phyloP scores from a whole-genome alignment of 2,888 invertebrate genomes.

The Chydorus sphaericus region DNA sequence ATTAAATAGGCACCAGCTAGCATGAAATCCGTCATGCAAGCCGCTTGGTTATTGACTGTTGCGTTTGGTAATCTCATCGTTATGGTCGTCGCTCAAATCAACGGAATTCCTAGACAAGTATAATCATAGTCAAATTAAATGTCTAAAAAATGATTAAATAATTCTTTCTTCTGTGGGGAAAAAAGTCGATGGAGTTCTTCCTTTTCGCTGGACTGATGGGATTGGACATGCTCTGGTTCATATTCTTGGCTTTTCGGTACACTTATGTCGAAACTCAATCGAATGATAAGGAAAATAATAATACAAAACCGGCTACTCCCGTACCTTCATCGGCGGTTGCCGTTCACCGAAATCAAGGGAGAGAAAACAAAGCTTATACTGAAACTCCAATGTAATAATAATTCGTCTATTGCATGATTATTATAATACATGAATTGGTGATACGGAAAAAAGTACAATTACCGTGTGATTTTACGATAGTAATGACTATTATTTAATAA shows the following conservation, averaged over 20 bases:
- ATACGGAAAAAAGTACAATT: too few species aligned
- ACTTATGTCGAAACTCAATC: constrained; percentile 43
- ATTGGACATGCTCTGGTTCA: constrained; percentile 65
- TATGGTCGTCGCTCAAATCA: constrained; percentile 66
- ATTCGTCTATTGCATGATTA: too few species aligned
- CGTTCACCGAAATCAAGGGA: too few species aligned
- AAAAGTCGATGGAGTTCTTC: constrained; percentile 71
- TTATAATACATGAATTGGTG: too few species aligned
- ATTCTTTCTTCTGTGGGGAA: constrained; percentile 18
- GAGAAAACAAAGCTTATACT: too few species aligned
- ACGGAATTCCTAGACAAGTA: constrained; percentile 61
- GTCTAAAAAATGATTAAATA: neutral
- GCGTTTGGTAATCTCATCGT: constrained; percentile 90
- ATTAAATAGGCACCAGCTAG: constrained; percentile 55
- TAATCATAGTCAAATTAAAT: constrained; percentile 17
- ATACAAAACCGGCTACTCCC: neutral
- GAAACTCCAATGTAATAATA: too few species aligned
- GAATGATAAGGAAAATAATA: constrained; percentile 9
- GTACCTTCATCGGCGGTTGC: neutral
- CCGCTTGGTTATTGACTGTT: constrained; percentile 81
- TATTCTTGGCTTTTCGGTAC: constrained; percentile 62
- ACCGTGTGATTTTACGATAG: too few species aligned
- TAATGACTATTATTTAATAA: too few species aligned
- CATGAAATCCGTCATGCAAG: constrained; percentile 90
- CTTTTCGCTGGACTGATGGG: constrained; percentile 76